These are phyloP conservation scores for Ceraclea dissimilis DNA, from an alignment of 2,888 invertebrate genomes.

Conservation along the genomic window DNA sequence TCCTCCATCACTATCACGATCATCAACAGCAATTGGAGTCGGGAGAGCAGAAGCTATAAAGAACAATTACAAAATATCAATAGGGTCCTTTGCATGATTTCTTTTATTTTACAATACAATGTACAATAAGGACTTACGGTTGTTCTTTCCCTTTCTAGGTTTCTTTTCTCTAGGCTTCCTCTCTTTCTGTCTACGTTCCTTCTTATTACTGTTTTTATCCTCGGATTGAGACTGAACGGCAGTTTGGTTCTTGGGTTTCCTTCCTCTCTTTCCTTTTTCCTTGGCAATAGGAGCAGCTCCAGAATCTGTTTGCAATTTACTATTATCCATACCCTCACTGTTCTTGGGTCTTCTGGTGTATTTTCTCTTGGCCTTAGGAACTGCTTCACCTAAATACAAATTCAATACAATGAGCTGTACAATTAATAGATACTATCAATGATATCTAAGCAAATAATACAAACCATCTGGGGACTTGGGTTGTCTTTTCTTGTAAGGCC, in stretches of 20 bases:
- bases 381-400: slow-evolving; percentile 15
- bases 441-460: background rate
- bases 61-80: background rate
- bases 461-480: slow-evolving; percentile 5
- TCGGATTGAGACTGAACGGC: background rate
- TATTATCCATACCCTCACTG: slow-evolving; percentile 3
- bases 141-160: background rate
- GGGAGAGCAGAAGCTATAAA: background rate
- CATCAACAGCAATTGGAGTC: background rate
- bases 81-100: background rate
- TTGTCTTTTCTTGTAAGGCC: slow-evolving; percentile 12
- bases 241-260: background rate
- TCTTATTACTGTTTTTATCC: slow-evolving; percentile 8
- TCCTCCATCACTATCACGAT: slow-evolving; percentile 5
- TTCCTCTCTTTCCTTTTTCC: background rate
- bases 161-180: slow-evolving; percentile 15
- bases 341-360: slow-evolving; percentile 14
- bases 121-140: background rate
- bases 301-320: background rate
- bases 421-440: background rate
- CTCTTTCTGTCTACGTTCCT: slow-evolving; percentile 12
- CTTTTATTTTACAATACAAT: background rate
- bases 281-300: background rate
- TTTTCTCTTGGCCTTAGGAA: slow-evolving; percentile 20
- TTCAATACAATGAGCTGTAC: background rate